Base-by-base conservation (phyloP, 1,140 invertebrate species). In the Neodiprion fabricii region DNA sequence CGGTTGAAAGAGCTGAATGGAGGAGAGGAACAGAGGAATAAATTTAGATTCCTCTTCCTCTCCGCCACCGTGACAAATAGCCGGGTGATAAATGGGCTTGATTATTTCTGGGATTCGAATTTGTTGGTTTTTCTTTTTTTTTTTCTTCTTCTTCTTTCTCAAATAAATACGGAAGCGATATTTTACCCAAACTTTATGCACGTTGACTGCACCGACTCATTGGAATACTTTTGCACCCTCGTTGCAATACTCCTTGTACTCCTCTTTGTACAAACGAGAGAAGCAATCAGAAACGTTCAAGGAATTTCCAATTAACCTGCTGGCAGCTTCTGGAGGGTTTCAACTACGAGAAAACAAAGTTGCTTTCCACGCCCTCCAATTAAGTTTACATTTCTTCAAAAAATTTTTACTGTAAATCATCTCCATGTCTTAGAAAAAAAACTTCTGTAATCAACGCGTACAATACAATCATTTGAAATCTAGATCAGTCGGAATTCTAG, bases 11-110 rank as follows among this genome's bases (percentile, higher is more conserved):
- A 61, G 53, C 11, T 17, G 53, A 61, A 61, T 12, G 53, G 53
- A 7, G 53, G n/a, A 61, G 53, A 61, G 53, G 53, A 61, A 61
- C n/a, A 61, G 53, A 61, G 53, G 53, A 61, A 61, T 61, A 61
- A 61, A 61, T 61, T 61, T 61, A 61, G 53, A 61, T 61, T 61
- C 53, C 53, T 61, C n/a, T 61, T 14, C 9, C 53, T 40, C 28
- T 40, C 28, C 28, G 28, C 28, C 28, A 40, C 53, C 53, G 53
- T 61, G 53, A 61, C 53, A 61, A 61, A 61, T 61, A 61, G n/a
- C 53, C 53, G 53, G 11, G 53, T 61, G 53, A 61, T 12, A 61
- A 61, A 61, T 61, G 53, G 53, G 53, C 53, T 61, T 61, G 53
- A 61, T 61, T 61, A 61, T 61, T 61, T 61, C 53, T 61, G 3